phyloP scores from a whole-genome alignment of 2,797 vertebrate species.

The Prunella strophiata region DNA sequence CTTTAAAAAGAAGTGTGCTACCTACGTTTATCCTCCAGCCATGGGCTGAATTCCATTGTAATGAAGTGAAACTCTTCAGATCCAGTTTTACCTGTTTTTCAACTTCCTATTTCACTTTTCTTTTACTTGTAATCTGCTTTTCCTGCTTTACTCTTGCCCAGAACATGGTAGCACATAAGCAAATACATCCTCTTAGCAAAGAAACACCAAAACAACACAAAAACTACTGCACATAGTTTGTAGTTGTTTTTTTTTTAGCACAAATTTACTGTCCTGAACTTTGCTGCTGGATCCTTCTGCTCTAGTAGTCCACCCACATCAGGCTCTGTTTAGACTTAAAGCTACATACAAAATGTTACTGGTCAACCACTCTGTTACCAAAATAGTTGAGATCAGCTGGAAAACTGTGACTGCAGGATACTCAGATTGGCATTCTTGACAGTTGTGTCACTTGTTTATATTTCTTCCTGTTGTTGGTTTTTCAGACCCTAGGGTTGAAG shows the following conservation, averaged over 20 bases:
- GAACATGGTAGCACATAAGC: neutral
- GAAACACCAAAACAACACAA: neutral
- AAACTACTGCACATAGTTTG: neutral
- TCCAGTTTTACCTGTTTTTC: conserved; percentile 55
- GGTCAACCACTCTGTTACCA: neutral
- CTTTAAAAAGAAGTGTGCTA: neutral
- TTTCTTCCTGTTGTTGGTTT: neutral
- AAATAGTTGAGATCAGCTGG: neutral
- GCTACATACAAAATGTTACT: neutral
- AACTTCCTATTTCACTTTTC: conserved; percentile 31
- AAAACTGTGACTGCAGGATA: neutral
- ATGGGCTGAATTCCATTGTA: conserved; percentile 56
- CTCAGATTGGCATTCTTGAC: neutral
- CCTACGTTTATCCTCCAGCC: conserved; percentile 27
- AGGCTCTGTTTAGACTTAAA: neutral
- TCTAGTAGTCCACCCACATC: neutral
- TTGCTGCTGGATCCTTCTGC: neutral
- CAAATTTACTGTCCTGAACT: neutral
- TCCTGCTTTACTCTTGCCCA: neutral
- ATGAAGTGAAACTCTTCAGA: conserved; percentile 54
- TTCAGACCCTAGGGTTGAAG: neutral
- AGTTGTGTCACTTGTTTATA: neutral
- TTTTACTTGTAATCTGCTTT: neutral
- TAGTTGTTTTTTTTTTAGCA: neutral
- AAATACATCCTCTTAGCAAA: neutral